Conservation (phyloP, 92 coral and sea anemone species). For the Pocillopora meandrina region DNA sequence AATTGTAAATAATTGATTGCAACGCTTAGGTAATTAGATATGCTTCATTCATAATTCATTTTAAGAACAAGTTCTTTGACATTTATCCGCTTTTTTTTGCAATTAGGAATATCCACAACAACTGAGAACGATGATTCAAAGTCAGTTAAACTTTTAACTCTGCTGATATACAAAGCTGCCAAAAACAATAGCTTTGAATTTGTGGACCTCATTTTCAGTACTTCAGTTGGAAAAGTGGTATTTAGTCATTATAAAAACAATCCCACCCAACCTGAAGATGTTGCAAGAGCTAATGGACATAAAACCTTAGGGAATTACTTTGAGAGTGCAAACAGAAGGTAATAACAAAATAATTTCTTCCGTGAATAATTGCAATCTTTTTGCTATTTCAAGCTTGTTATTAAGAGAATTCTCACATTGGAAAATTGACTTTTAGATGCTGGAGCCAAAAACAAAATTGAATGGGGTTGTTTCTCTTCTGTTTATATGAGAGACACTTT, state of each 20-base stretch:
- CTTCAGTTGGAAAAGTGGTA: constrained; percentile 16
- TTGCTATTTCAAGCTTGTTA: no score
- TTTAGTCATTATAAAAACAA: background rate
- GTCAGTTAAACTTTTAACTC: background rate
- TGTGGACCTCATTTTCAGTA: constrained; percentile 23
- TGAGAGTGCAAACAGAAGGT: background rate
- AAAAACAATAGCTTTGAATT: background rate
- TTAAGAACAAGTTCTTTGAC: no score
- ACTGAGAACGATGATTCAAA: background rate
- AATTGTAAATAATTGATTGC: no score
- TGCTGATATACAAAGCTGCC: constrained; percentile 13
- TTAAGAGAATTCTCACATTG: no score
- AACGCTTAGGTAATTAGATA: no score
- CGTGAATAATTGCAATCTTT: background rate
- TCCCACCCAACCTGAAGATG: constrained; percentile 22
- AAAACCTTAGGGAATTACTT: constrained; percentile 6
- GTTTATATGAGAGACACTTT: no score
- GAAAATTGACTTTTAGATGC: no score
- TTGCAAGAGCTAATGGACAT: constrained; percentile 28
- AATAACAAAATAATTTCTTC: background rate
- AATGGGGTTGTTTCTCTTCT: no score
- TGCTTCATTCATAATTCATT: no score
- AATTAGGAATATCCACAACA: background rate
- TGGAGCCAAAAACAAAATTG: no score
- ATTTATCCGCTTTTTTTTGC: background rate